phyloP scores from a whole-genome alignment of 2,888 invertebrate species.

The Volucella bombylans region DNA sequence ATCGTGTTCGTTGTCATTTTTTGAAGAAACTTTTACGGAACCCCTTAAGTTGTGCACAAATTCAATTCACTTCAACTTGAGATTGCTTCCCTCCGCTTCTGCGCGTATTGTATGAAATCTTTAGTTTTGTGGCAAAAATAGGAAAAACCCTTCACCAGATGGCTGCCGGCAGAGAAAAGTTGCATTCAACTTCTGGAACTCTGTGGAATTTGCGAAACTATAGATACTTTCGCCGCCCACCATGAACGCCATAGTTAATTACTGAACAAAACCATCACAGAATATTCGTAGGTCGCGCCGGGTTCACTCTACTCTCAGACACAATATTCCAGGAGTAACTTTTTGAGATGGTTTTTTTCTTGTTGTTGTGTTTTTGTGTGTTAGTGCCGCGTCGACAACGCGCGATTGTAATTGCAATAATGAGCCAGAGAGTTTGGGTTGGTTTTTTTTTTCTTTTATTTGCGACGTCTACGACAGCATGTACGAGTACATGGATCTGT shows the following conservation, averaged over 20 bases:
- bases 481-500: slow-evolving; percentile 4
- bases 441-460: slow-evolving; percentile 28
- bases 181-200: slow-evolving; percentile 36
- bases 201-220: neutral
- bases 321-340: slow-evolving; percentile 35
- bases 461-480: slow-evolving; percentile 49
- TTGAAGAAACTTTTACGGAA: slow-evolving; percentile 7
- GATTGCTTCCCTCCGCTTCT: neutral
- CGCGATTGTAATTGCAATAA: slow-evolving; percentile 70
- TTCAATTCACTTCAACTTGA: slow-evolving; percentile 24
- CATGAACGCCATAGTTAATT: slow-evolving; percentile 23
- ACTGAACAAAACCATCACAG: neutral
- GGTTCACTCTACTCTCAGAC: slow-evolving; percentile 32
- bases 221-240: neutral
- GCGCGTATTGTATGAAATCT: neutral
- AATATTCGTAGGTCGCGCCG: slow-evolving; percentile 14
- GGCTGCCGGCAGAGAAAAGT: slow-evolving; percentile 8
- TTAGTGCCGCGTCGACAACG: slow-evolving; percentile 34
- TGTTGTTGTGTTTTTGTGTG: slow-evolving; percentile 11
- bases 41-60: slow-evolving; percentile 4
- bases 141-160: slow-evolving; percentile 8
- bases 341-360: slow-evolving; percentile 4
- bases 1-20: slow-evolving; percentile 19
- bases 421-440: slow-evolving; percentile 52
- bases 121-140: slow-evolving; percentile 1